phyloP scores from a whole-genome alignment of 2,888 invertebrate genomes.

The Molanna angustata region DNA sequence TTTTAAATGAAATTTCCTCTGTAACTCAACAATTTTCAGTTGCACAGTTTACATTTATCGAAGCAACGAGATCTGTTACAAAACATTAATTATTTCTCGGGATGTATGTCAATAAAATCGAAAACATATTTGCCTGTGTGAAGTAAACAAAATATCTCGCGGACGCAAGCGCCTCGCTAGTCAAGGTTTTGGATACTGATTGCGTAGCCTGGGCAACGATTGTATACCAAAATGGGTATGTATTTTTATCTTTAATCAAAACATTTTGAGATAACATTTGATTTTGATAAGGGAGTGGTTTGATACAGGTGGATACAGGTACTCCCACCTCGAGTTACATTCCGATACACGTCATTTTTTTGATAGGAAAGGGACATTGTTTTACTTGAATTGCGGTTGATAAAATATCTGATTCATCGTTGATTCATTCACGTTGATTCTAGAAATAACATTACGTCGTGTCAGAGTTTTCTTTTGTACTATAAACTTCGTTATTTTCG shows the following conservation, averaged over 20 bases:
- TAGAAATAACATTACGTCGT: neutral
- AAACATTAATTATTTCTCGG: too few relatives aligned
- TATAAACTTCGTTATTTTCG: too few relatives aligned
- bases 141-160: slow-evolving; percentile 23
- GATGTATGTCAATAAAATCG: too few relatives aligned
- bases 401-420: slow-evolving; percentile 12
- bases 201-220: slow-evolving; percentile 20
- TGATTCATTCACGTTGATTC: too few relatives aligned
- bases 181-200: slow-evolving; percentile 6
- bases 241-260: slow-evolving; percentile 15
- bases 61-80: too few relatives aligned
- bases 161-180: slow-evolving; percentile 12
- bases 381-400: slow-evolving; percentile 12
- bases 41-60: too few relatives aligned
- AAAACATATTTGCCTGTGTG: too few relatives aligned
- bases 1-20: too few relatives aligned
- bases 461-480: too few relatives aligned
- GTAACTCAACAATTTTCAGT: too few relatives aligned
- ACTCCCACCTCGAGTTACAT: slow-evolving; percentile 14
- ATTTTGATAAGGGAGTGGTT: slow-evolving; percentile 28
- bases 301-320: too few relatives aligned
- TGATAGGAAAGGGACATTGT: too few relatives aligned
- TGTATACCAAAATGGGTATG: slow-evolving; percentile 19
- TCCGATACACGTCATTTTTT: slow-evolving; percentile 7
- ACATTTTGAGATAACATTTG: slow-evolving; percentile 7